Evolutionary conservation across 2,797 vertebrate species (phyloP).

Genomic region (Aplochiton taeniatus): DNA sequence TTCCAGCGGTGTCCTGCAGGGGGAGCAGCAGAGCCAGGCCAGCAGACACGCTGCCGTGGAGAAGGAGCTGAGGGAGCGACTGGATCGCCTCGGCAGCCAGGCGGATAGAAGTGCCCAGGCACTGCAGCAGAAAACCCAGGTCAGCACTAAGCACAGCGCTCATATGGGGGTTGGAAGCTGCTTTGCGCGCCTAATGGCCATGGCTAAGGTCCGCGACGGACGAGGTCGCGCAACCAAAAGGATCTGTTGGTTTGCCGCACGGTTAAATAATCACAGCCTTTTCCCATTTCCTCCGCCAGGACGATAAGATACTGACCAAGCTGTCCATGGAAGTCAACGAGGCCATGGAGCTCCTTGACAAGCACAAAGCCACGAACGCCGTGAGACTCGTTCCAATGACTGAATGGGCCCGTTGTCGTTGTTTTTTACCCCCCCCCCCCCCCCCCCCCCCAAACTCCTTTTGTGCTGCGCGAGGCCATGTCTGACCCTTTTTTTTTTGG

Average conservation of each 20-base stretch:
- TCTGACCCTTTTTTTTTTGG: not conserved
- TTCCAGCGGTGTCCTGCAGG: slow-evolving; percentile 79
- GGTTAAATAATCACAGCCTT: not conserved
- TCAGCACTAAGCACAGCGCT: slow-evolving; percentile 49
- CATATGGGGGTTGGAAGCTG: not conserved
- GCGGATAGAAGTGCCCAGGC: slow-evolving; percentile 71
- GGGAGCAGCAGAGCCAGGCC: slow-evolving; percentile 65
- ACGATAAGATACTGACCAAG: slow-evolving; percentile 64
- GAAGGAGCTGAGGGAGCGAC: slow-evolving; percentile 68
- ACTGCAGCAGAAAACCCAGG: slow-evolving; percentile 82
- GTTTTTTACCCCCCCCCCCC: not conserved
- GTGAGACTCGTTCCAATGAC: slow-evolving; percentile 51
- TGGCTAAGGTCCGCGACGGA: not conserved
- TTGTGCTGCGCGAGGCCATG: not conserved
- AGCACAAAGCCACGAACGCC: slow-evolving; percentile 65
- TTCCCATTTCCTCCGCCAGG: slow-evolving; percentile 45
- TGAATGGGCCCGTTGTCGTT: not conserved
- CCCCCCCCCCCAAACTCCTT: too few relatives aligned
- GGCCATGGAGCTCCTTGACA: slow-evolving; percentile 58
- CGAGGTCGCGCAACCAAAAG: not conserved
- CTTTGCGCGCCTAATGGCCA: not conserved
- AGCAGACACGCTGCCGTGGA: slow-evolving; percentile 57
- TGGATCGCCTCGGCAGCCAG: slow-evolving; percentile 66
- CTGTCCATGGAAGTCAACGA: slow-evolving; percentile 67
- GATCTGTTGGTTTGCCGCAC: not conserved